These are phyloP conservation scores for Lithophane leautieri DNA, from an alignment of 2,888 invertebrate species.

Conservation along the genomic window DNA sequence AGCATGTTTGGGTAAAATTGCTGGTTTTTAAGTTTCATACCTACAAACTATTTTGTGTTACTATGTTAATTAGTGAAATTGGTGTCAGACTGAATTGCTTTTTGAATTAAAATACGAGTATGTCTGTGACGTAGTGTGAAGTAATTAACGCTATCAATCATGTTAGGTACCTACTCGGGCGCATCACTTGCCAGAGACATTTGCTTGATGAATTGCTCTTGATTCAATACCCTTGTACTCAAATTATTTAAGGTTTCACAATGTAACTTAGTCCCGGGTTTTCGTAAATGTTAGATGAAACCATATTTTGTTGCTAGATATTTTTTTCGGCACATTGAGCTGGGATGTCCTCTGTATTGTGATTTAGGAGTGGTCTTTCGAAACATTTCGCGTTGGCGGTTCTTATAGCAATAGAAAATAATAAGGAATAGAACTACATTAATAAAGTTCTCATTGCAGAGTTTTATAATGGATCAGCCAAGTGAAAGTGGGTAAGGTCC, in stretches of 20 bases:
- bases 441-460: neutral
- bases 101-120: slow-evolving; percentile 32
- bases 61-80: slow-evolving; percentile 22
- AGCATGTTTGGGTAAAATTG: neutral
- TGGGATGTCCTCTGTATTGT: neutral
- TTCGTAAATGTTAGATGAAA: slow-evolving; percentile 10
- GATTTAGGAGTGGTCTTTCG: neutral
- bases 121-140: slow-evolving; percentile 48
- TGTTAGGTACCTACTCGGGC: slow-evolving; percentile 63
- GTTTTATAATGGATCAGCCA: neutral
- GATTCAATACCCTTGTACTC: slow-evolving; percentile 49
- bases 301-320: neutral
- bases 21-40: neutral
- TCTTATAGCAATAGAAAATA: slow-evolving; percentile 12
- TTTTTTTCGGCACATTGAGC: neutral
- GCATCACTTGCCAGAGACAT: slow-evolving; percentile 72
- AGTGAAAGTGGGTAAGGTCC: slow-evolving; percentile 3
- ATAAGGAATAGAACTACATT: neutral
- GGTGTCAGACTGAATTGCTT: slow-evolving; percentile 36
- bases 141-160: slow-evolving; percentile 78
- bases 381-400: neutral
- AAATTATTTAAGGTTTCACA: slow-evolving; percentile 26
- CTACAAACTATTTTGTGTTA: slow-evolving; percentile 3
- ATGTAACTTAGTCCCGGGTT: slow-evolving; percentile 32
- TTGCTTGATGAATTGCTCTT: slow-evolving; percentile 73